Evolutionary conservation across 2,888 invertebrate species (phyloP).

Genomic region (Odontomyia ornata): DNA sequence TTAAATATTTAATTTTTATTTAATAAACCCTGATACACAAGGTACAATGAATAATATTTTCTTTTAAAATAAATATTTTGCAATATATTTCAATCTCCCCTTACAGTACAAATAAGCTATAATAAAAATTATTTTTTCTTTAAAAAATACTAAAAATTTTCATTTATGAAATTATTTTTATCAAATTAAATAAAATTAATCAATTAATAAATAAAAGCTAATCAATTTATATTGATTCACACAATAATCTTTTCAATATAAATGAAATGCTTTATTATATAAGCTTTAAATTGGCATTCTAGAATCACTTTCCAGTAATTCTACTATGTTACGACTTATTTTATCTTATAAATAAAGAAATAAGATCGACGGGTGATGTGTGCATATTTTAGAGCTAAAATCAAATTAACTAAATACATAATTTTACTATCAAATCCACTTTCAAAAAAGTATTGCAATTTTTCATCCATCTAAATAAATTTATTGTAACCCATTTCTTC

Average conservation of each 20-base stretch:
- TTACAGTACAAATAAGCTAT: slow-evolving; percentile 69
- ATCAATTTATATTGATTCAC: slow-evolving; percentile 62
- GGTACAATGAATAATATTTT: slow-evolving; percentile 9
- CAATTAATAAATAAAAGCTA: slow-evolving; percentile 55
- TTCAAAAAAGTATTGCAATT: slow-evolving; percentile 68
- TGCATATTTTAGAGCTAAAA: slow-evolving; percentile 74
- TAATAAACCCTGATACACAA: slow-evolving; percentile 11
- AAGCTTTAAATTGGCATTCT: slow-evolving; percentile 73
- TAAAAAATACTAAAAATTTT: slow-evolving; percentile 65
- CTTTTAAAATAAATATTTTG: slow-evolving; percentile 62
- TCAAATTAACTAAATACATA: slow-evolving; percentile 66
- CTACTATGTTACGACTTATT: slow-evolving; percentile 85
- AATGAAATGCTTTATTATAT: slow-evolving; percentile 70
- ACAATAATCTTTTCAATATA: slow-evolving; percentile 71
- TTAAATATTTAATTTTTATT: slow-evolving; percentile 57
- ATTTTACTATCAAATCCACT: slow-evolving; percentile 75
- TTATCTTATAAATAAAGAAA: slow-evolving; percentile 61
- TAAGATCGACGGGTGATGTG: slow-evolving; percentile 84
- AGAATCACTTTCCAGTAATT: slow-evolving; percentile 78
- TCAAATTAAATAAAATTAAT: slow-evolving; percentile 60
- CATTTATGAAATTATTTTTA: slow-evolving; percentile 63
- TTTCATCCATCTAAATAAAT: slow-evolving; percentile 63
- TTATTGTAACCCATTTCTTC: slow-evolving; percentile 75
- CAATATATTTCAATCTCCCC: slow-evolving; percentile 67
- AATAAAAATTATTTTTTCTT: slow-evolving; percentile 67